Conservation (phyloP, 2,113 vertebrate genomes). For the Notarius quadriscutis region DNA sequence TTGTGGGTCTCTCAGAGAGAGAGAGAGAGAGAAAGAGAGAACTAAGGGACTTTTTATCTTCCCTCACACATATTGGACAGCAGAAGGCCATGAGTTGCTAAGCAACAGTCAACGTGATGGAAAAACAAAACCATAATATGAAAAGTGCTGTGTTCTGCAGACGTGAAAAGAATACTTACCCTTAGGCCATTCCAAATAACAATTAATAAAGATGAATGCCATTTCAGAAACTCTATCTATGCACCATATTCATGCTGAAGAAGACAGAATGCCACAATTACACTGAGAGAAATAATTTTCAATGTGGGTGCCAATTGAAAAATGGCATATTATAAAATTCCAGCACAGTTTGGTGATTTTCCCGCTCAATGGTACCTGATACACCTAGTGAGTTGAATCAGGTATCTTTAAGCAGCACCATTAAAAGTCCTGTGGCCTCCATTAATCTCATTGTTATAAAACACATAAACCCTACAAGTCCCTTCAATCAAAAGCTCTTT, state of each 20-base stretch:
- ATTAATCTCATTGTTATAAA: not conserved
- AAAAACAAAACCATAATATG: conserved; percentile 55
- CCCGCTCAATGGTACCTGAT: not conserved
- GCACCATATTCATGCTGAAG: not conserved
- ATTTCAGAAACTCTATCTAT: not conserved
- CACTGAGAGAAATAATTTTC: no score
- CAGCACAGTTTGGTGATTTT: not conserved
- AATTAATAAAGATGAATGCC: not conserved
- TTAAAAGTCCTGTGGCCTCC: not conserved
- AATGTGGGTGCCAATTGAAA: not conserved
- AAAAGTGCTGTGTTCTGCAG: conserved; percentile 30
- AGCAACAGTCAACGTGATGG: conserved; percentile 54
- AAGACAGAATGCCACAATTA: not conserved
- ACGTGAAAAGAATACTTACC: conserved; percentile 17
- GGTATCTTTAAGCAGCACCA: not conserved
- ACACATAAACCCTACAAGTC: not conserved
- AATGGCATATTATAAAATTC: not conserved
- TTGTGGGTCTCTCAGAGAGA: conserved; percentile 4
- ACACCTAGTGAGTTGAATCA: not conserved
- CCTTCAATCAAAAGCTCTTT: not conserved
- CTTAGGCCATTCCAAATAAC: conserved; percentile 17
- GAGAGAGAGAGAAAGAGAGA: not conserved
- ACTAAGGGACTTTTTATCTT: conserved; percentile 32
- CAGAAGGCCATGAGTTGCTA: conserved; percentile 55
- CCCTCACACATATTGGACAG: conserved; percentile 41